phyloP scores from a whole-genome alignment of 2,113 vertebrate genomes.

The Rhynchopsitta pachyrhyncha region DNA sequence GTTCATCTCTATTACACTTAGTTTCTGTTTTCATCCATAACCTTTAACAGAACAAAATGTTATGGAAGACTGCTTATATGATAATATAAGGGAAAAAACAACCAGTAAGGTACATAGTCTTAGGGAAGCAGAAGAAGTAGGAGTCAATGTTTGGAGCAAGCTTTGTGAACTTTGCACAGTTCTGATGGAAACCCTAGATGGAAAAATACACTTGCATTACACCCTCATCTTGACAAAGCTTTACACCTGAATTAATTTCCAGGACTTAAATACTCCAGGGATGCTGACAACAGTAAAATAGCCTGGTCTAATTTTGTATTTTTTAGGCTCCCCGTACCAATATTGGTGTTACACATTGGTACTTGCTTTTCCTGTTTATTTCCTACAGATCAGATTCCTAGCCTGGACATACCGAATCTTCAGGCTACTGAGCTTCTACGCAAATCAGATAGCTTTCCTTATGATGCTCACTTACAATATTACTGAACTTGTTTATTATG shows the following conservation, averaged over 20 bases:
- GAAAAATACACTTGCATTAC: slow-evolving; percentile 23
- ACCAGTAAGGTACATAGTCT: not conserved
- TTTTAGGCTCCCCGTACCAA: slow-evolving; percentile 48
- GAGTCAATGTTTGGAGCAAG: slow-evolving; percentile 18
- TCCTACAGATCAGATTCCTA: slow-evolving; percentile 60
- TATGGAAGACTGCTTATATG: slow-evolving; percentile 51
- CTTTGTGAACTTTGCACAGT: slow-evolving; percentile 23
- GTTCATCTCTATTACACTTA: slow-evolving; percentile 45
- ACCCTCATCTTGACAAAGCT: slow-evolving; percentile 18
- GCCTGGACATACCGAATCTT: slow-evolving; percentile 40
- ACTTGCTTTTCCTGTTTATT: slow-evolving; percentile 56
- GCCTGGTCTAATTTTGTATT: slow-evolving; percentile 1
- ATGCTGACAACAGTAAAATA: slow-evolving; percentile 28
- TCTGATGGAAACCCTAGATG: slow-evolving; percentile 50
- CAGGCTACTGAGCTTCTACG: not conserved
- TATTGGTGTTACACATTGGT: slow-evolving; percentile 24
- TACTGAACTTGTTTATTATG: slow-evolving; percentile 23
- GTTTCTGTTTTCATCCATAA: slow-evolving; percentile 62
- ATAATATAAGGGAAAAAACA: slow-evolving; percentile 10
- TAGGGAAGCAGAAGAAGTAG: slow-evolving; percentile 13
- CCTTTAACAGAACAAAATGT: slow-evolving; percentile 55
- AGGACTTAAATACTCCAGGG: slow-evolving; percentile 39
- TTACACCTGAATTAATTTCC: slow-evolving; percentile 56
- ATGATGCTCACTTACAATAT: slow-evolving; percentile 38
- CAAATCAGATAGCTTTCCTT: slow-evolving; percentile 57